phyloP scores from a whole-genome alignment of 2,888 invertebrate species.

The Pomacea canaliculata region DNA sequence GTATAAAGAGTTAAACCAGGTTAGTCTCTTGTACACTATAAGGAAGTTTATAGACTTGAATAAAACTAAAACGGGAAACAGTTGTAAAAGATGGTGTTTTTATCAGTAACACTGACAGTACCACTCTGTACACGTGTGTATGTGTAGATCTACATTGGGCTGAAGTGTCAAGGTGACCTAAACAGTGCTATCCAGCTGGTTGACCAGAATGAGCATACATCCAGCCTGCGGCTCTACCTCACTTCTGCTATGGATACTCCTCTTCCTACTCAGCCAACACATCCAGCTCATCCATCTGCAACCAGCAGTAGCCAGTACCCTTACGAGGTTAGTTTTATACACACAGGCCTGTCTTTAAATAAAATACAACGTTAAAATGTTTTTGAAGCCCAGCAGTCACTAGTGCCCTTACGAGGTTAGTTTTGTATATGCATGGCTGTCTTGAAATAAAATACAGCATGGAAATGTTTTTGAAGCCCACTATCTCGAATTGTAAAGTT shows the following conservation, averaged over 20 bases:
- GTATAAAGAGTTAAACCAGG: no score
- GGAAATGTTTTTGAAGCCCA: no score
- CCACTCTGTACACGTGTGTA: neutral
- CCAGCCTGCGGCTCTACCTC: slow-evolving; percentile 60
- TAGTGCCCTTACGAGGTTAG: neutral
- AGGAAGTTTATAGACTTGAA: no score
- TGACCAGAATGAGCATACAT: slow-evolving; percentile 58
- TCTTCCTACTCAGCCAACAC: slow-evolving; percentile 21
- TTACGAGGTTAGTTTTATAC: neutral
- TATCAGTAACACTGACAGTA: no score
- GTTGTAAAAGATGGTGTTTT: no score
- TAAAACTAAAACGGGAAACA: no score
- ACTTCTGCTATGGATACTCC: slow-evolving; percentile 37
- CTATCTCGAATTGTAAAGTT: no score
- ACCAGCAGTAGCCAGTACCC: slow-evolving; percentile 9
- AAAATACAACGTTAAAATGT: no score
- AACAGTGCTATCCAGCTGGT: slow-evolving; percentile 66
- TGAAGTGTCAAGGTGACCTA: slow-evolving; percentile 64
- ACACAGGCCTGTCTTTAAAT: no score
- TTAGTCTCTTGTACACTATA: no score
- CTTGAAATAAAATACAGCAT: no score
- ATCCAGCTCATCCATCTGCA: slow-evolving; percentile 19
- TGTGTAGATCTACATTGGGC: slow-evolving; percentile 61
- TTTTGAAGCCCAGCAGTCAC: neutral
- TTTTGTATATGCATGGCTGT: neutral